phyloP scores from a whole-genome alignment of 2,113 vertebrate genomes.

The Psephotus haematonotus region DNA sequence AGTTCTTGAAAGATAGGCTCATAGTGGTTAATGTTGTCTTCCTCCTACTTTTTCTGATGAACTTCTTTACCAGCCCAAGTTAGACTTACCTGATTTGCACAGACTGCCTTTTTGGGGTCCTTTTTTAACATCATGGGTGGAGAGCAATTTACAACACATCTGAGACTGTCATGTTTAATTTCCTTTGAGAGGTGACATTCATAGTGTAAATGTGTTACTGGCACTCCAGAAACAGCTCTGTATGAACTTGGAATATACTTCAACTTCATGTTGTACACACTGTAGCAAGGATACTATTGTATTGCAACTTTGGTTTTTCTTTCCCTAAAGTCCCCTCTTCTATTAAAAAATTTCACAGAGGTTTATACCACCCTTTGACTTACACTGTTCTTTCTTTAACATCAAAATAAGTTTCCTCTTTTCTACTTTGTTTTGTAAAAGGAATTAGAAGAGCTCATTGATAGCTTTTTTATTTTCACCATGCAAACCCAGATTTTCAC shows the following conservation, averaged over 20 bases:
- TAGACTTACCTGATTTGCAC: background rate
- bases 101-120: background rate
- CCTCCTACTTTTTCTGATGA: background rate
- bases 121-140: background rate
- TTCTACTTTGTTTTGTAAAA: background rate
- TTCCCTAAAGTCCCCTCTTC: background rate
- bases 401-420: background rate
- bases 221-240: background rate
- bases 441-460: background rate
- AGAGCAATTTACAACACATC: background rate
- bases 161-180: background rate
- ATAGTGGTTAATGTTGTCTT: background rate
- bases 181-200: slow-evolving; percentile 17
- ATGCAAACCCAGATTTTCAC: background rate
- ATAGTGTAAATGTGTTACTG: background rate
- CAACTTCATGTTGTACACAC: background rate
- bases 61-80: background rate
- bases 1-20: background rate
- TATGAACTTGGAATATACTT: background rate
- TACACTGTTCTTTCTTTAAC: background rate
- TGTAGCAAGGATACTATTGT: background rate
- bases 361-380: background rate
- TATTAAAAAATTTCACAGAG: background rate
- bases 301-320: background rate
- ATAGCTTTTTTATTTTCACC: background rate